Evolutionary conservation across 1,140 invertebrate genomes (phyloP), one percentile per base, ranked within the genome.

Genomic region (Drosophila bocki): DNA sequence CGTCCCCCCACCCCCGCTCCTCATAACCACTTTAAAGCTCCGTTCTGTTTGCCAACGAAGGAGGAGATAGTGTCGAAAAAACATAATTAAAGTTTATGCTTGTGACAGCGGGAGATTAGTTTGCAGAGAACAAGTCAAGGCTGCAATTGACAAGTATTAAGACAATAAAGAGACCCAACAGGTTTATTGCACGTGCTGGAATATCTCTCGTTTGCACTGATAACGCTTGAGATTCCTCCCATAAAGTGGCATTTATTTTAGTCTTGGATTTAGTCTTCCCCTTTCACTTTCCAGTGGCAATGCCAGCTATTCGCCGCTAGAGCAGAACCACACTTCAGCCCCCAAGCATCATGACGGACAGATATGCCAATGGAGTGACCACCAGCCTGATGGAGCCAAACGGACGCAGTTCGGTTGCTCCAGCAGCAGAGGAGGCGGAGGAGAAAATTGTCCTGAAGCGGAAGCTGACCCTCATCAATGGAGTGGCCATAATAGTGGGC

Each of bases 401-500:
- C 26, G 33, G 74, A 39, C n/a, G 32, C 51, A 71, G 33, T 26
- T 44, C n/a, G 19, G 41, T 54, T 37, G 41, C 47, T 15, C 33
- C 44, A 22, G n/a, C 17, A 11, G 12, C 7, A 32, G 33, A 42
- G 13, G 79, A 54, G 13, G 47, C 37, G 5, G 78, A 81, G 47
- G 80, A 70, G 6, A 82, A 95, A 92, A 95, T 96, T 64, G 95
- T 95, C 76, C 92, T 97, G 62, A 96, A 97, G 93, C 94, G 96
- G 50, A 97, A 96, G 93, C 96, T 98, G 75, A 97, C 96, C 7
- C 93, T 98, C 11, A 93, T 96, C 78, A 97, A 97, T 93, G 97
- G 97, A 48, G 96, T 97, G n/a, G 96, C 95, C n/a, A 95, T 97
- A 54, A 97, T 98, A 76, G 95, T 97, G 42, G 96, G 97, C 8